Percentiles rank a stretch among this genome's conserved stretches.
These are phyloP conservation scores for Serranus cabrilla DNA, from an alignment of 2,797 vertebrate genomes.

Conservation along the genomic window DNA sequence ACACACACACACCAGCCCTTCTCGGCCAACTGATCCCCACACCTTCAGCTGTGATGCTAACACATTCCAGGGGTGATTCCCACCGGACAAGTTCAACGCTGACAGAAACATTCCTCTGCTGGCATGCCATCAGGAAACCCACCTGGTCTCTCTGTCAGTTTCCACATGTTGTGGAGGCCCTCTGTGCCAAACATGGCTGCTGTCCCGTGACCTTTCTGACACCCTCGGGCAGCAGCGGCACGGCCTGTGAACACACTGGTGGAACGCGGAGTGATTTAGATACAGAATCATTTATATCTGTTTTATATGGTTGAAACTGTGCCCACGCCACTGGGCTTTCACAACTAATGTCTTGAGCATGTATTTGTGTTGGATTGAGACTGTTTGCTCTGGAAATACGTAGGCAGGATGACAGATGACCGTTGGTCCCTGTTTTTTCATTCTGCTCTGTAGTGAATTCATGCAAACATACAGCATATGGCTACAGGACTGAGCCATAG, in stretches of 20 bases:
- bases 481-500: neutral
- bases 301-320: slow-evolving; percentile 14
- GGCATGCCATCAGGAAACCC: slow-evolving; percentile 46
- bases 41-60: slow-evolving; percentile 63
- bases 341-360: slow-evolving; percentile 28
- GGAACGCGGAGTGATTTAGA: slow-evolving; percentile 6
- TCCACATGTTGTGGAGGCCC: slow-evolving; percentile 24
- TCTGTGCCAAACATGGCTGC: slow-evolving; percentile 14
- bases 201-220: slow-evolving; percentile 43
- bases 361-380: slow-evolving; percentile 53
- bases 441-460: slow-evolving; percentile 30
- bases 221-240: slow-evolving; percentile 15
- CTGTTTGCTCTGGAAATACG: slow-evolving; percentile 44
- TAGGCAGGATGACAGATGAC: slow-evolving; percentile 23
- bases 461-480: slow-evolving; percentile 11
- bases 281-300: slow-evolving; percentile 2
- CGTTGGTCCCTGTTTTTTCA: slow-evolving; percentile 30
- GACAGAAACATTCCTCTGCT: slow-evolving; percentile 66
- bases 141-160: slow-evolving; percentile 51
- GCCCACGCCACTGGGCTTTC: slow-evolving; percentile 14
- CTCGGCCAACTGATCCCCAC: slow-evolving; percentile 44
- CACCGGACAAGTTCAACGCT: slow-evolving; percentile 61
- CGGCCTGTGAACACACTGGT: slow-evolving; percentile 41
- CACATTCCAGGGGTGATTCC: slow-evolving; percentile 66
- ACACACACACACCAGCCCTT: neutral